Percentiles rank a stretch among this genome's conserved stretches.
phyloP scores from a whole-genome alignment of 1,140 invertebrate species.

The Intoshia linei region DNA sequence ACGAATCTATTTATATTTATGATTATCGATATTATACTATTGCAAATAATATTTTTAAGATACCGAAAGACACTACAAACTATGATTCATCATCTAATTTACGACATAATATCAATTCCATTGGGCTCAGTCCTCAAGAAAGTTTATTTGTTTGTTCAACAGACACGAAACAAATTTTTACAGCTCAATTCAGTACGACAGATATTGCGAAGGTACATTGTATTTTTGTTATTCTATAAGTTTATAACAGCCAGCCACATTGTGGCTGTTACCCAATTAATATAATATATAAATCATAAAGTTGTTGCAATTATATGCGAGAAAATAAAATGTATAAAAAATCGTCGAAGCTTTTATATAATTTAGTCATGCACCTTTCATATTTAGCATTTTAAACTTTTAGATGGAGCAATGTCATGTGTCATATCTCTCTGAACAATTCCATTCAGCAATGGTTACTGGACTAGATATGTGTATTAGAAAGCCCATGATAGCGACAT shows the following conservation, averaged over 20 bases:
- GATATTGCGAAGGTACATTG: constrained; percentile 19
- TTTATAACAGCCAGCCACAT: background rate
- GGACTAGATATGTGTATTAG: constrained; percentile 44
- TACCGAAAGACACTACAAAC: constrained; percentile 11
- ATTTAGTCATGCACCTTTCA: too few relatives aligned
- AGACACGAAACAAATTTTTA: constrained; percentile 21
- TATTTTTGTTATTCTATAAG: background rate
- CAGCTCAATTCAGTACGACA: constrained; percentile 18
- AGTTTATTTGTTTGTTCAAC: constrained; percentile 22
- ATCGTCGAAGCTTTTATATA: too few relatives aligned
- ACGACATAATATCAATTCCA: constrained; percentile 16
- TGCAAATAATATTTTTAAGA: constrained; percentile 5
- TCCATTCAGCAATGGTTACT: constrained; percentile 43
- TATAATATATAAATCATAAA: too few relatives aligned
- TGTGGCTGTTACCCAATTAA: too few relatives aligned
- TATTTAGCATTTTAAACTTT: too few relatives aligned
- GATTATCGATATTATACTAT: too few relatives aligned
- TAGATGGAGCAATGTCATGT: constrained; percentile 19
- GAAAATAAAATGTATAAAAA: too few relatives aligned
- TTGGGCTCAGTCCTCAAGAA: constrained; percentile 24
- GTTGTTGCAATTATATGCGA: too few relatives aligned
- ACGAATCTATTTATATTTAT: too few relatives aligned
- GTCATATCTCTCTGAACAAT: constrained; percentile 31
- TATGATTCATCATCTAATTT: constrained; percentile 13
- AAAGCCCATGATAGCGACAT: constrained; percentile 52